Evolutionary conservation across 2,113 vertebrate genomes (phyloP), one percentile per base, ranked within the genome.

Genomic region (Eudorcas thomsonii): DNA sequence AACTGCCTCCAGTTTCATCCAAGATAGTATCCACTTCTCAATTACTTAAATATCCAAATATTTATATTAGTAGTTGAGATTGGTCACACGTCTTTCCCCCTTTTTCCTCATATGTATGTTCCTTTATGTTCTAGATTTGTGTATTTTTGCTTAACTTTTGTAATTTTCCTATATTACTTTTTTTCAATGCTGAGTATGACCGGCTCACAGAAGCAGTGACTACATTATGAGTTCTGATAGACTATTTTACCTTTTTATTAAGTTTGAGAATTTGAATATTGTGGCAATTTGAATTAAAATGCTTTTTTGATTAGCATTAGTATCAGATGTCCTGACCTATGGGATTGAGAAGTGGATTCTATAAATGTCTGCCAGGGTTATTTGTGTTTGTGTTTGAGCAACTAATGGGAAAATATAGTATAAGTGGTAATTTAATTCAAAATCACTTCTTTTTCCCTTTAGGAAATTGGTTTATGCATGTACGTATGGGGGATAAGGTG

Each of bases 371-470:
- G 88, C 88, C 43, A 52, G 90, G 25, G 17, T 57, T 90, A 57
- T 55, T 83, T 81, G 57, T 55, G 26, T 92, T 96, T 96, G 33
- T 87, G n/a, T 83, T 94, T 85, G 45, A 96, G 33, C 59, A 59
- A 19, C 25, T 54, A 45, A 82, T 17, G 55, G 77, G 74, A 57
- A 89, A 45, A 87, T 55, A 59, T 39, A 30, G 62, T 91, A 15
- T 43, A 74, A 57, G 89, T 83, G 36, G 8, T 96, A 86, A 93
- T 96, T 96, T 95, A 91, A 78, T 82, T 94, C 55, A 83, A 91
- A 84, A 17, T 67, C 55, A 48, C 62, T 89, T 84, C 36, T 88
- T 39, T 74, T 89, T 81, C 6, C 19, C 50, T 60, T 71, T 64
- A 95, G 78, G 59, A 83, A 78, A 90, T 62, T 60, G 16, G 10